Evolutionary conservation across 2,797 vertebrate genomes (phyloP), one percentile per base, ranked within the genome.

Genomic region (Gobionotothen gibberifrons): DNA sequence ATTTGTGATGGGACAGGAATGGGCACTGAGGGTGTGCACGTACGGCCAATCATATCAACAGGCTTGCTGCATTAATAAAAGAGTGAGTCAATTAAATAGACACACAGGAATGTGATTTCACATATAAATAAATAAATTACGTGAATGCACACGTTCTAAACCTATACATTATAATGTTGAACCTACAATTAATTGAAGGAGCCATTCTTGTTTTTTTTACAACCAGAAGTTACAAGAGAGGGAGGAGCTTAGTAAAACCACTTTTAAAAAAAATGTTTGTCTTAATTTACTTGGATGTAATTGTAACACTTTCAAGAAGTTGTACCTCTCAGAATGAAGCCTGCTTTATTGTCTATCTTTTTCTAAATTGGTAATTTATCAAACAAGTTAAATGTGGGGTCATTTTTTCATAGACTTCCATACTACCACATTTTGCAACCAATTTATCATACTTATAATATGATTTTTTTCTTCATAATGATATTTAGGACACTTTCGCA

Each of bases 1-100:
- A 98, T 95, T 78, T 99, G 98, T 0, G 97, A 96, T 2, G 98
- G 98, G 36, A 99, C 98, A 0, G 98, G 98, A 86, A 99, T 97
- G 82, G 98, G 96, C 69, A 96, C 94, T 0, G 98, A 96, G 61
- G 90, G 95, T 16, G 93, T 94, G 14, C 93, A 94, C 73, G 89
- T 95, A 74, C 91, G 93, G 79, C 91, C 79, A 29, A 87, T 88
- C 26, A 92, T 92, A 52, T 94, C 91, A 46, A 74, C 85, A 0
- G 93, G 90, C 74, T 95, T 95, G 68, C 93, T 96, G 74, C 76
- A 16, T 22, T 21, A 42, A 76, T 56, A 32, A 57, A 70, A 83
- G 8, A 55, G 43, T 32, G 56, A 58, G 56, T 7, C 43, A 36
- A 73, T 3, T 21, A 65, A 44, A 52, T 7, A 69, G 17, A 72